Percentiles rank a stretch among this genome's conserved stretches.
These are phyloP conservation scores for Anableps anableps DNA, from an alignment of 2,797 vertebrate species.

Conservation along the genomic window DNA sequence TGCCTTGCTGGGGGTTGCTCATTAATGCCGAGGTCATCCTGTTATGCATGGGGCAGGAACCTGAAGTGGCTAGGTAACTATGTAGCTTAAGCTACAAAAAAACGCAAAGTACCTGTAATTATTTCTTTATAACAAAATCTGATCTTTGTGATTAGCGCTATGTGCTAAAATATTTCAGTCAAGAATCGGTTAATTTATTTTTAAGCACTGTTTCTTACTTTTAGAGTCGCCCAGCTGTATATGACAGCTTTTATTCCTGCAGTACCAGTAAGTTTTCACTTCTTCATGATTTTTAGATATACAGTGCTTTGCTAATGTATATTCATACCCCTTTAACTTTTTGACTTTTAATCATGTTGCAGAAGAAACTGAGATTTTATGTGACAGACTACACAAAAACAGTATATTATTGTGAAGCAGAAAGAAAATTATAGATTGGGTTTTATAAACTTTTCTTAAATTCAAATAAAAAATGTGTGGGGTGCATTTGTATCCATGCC, in stretches of 20 bases:
- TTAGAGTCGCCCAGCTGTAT: slow-evolving; percentile 91
- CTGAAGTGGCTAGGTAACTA: slow-evolving; percentile 85
- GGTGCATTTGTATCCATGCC: background rate
- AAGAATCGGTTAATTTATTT: background rate
- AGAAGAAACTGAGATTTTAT: no score
- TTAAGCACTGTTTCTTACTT: slow-evolving; percentile 29
- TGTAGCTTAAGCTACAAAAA: background rate
- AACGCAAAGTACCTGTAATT: background rate
- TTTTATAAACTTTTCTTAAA: background rate
- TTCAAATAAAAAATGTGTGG: background rate
- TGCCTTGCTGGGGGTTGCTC: slow-evolving; percentile 92
- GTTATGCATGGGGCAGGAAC: slow-evolving; percentile 84
- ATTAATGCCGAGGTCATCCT: slow-evolving; percentile 87
- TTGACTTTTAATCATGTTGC: background rate
- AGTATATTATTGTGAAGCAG: background rate
- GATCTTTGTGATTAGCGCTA: background rate
- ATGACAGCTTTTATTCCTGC: slow-evolving; percentile 89
- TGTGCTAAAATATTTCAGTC: background rate
- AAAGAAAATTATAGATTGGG: background rate
- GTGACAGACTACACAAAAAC: background rate
- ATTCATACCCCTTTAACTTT: background rate
- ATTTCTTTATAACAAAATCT: background rate
- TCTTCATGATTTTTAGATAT: background rate
- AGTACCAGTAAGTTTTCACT: slow-evolving; percentile 86
- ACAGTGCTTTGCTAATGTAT: background rate